Base-by-base conservation (phyloP, 2,797 vertebrate genomes). In the Gymnothorax javanicus region DNA sequence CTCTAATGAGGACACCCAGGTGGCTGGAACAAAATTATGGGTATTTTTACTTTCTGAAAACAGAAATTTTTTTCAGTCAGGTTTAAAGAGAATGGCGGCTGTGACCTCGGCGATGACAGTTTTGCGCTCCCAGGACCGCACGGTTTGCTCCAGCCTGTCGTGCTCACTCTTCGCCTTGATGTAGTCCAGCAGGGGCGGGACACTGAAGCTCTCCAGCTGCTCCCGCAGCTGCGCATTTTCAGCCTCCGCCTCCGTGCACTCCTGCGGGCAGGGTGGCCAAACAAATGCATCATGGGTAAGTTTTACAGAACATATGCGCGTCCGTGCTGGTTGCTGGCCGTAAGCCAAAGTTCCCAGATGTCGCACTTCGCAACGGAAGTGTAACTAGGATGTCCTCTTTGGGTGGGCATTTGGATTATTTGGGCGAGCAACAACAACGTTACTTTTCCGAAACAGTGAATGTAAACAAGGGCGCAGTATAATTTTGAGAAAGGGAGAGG, bases 81-180 rank as follows among this genome's bases (percentile, higher is more conserved):
- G 33, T 6, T 23, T n/a, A 23, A 23, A n/a, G 20, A 64, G 3
- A 64, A 4, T 20, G 6, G 23, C 20, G 62, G 62, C n/a, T 83
- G 90, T 54, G 85, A 97, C 97, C 95, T 96, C 89, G 0, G 94
- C 93, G 0, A 96, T 94, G 27, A 95, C 94, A 67, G 95, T 94
- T 87, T 96, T 97, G 87, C 95, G 94, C 86, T 96, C 93, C 96
- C 95, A 96, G 75, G 89, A 85, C 86, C 85, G 92, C 82, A 96
- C 88, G 13, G 57, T 92, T 15, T 94, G 93, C 89, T 94, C 85
- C 43, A 97, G 93, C 4, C 95, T 93, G 9, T 67, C 43, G 0
- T 93, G 89, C 0, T 89, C 60, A 82, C 93, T 92, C 67, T 93
- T 95, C 88, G 93, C 92, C 33, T 60, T 86, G 58, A 97, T 60